Base-by-base conservation (phyloP, 2,113 vertebrate species). In the Ceyx melanurus region DNA sequence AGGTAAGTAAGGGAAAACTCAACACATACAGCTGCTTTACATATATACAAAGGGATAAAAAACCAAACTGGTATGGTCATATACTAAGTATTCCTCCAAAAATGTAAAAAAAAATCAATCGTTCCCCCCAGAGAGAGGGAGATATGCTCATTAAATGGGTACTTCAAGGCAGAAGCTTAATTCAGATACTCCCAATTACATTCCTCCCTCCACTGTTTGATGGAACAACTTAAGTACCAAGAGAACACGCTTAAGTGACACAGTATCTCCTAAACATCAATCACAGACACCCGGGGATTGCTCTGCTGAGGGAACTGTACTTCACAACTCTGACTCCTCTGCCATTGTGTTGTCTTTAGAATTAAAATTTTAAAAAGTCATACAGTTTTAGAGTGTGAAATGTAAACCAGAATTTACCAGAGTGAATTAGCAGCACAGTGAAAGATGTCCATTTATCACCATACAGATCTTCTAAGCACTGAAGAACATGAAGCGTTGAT, bases 361-460 rank as follows among this genome's bases (percentile, higher is more conserved):
- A 9, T 82, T 46, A 65, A 58, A 67, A 78, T 87, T n/a, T 17
- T 17, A 68, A 29, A 61, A 9, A n/a, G 13, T 15, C 2, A 7
- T 11, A 7, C 6, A 17, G 14, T 48, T 70, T 84, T 15, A 82
- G 43, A 54, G 22, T 19, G 17, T 64, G 85, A 79, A 73, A 89
- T 4, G 76, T 35, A 72, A 78, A 74, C 45, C 1, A 92, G 58
- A 89, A 42, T 86, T 96, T 98, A 99, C 99, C 99, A 96, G 99
- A 99, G 94, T 99, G 99, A 90, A 99, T 99, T 42, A 99, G 95
- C 20, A 99, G 93, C 82, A 99, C 93, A 75, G 85, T 98, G 92
- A 98, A 93, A 73, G 89, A 97, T 84, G 96, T 81, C 97, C 99
- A 97, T 58, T 95, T 56, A 62, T 98, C 97, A 79, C 98, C 98